phyloP scores from a whole-genome alignment of 2,797 vertebrate genomes.

The Pogonophryne albipinna region DNA sequence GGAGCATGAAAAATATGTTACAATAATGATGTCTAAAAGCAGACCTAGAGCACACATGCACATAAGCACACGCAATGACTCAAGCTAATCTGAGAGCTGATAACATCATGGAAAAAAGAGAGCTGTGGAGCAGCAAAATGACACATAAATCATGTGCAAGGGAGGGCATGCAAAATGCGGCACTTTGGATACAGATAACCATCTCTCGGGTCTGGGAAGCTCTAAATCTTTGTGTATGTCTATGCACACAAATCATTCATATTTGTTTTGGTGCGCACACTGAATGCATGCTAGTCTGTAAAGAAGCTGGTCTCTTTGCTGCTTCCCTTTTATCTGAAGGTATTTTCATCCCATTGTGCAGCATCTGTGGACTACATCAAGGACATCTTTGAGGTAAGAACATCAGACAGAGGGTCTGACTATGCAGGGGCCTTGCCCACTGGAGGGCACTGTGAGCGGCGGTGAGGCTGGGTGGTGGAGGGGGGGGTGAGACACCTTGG shows the following conservation, averaged over 20 bases:
- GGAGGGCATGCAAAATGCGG: constrained; percentile 63
- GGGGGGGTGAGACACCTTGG: constrained; percentile 63
- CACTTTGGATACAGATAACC: constrained; percentile 74
- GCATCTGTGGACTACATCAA: background rate
- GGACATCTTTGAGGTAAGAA: background rate
- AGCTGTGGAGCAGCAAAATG: constrained; percentile 59
- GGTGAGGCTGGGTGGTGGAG: constrained; percentile 10
- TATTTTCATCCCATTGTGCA: background rate
- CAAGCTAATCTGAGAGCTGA: constrained; percentile 73
- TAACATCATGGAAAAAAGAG: constrained; percentile 72
- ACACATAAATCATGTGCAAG: constrained; percentile 78
- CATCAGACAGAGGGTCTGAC: background rate
- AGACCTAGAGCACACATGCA: constrained; percentile 28
- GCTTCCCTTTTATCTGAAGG: constrained; percentile 6
- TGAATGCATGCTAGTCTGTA: constrained; percentile 10
- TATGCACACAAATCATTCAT: constrained; percentile 21
- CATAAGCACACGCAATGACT: constrained; percentile 44
- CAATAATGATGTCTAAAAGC: constrained; percentile 38
- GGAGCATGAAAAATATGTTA: constrained; percentile 31
- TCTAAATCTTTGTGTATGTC: constrained; percentile 51
- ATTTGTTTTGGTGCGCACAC: constrained; percentile 22
- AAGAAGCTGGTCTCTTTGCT: constrained; percentile 10
- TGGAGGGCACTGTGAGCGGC: constrained; percentile 62
- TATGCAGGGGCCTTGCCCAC: constrained; percentile 40
- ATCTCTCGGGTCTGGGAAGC: constrained; percentile 44